Evolutionary conservation across 2,888 invertebrate genomes (phyloP).

Genomic region (Latrodectus hesperus): DNA sequence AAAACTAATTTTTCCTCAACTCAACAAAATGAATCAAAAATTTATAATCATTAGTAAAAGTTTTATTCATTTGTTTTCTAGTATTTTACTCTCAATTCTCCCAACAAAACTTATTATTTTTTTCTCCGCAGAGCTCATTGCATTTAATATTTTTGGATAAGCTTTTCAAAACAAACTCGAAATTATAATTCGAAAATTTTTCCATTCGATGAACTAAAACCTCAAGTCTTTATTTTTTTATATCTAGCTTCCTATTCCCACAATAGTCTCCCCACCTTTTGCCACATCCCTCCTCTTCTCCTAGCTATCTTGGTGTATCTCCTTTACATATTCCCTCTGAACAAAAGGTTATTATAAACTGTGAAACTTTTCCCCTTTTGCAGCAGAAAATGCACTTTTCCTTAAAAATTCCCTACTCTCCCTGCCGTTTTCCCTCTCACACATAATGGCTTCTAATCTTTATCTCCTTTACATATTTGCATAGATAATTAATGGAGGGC

Average conservation of each 20-base stretch:
- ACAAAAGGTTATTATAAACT: slow-evolving; percentile 39
- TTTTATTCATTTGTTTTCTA: slow-evolving; percentile 5
- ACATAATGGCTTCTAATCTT: slow-evolving; percentile 42
- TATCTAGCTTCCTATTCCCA: not conserved
- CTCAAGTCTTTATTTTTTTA: not conserved
- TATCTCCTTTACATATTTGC: slow-evolving; percentile 50
- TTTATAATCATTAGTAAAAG: slow-evolving; percentile 51
- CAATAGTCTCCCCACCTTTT: not conserved
- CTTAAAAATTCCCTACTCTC: slow-evolving; percentile 29
- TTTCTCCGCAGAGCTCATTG: not conserved
- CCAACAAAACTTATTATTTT: not conserved
- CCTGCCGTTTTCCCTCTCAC: not conserved
- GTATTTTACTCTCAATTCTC: slow-evolving; percentile 1
- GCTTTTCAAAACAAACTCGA: not conserved
- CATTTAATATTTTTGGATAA: not conserved
- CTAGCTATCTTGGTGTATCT: not conserved
- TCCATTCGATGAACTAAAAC: not conserved
- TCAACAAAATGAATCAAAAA: slow-evolving; percentile 36
- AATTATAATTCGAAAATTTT: not conserved
- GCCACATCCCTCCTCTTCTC: not conserved
- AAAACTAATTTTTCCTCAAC: not conserved
- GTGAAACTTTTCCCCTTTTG: slow-evolving; percentile 15
- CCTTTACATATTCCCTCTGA: not conserved
- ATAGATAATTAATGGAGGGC: slow-evolving; percentile 46
- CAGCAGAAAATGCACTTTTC: slow-evolving; percentile 31